Evolutionary conservation across 2,888 invertebrate species (phyloP).

Genomic region (Teleiodes luculella): DNA sequence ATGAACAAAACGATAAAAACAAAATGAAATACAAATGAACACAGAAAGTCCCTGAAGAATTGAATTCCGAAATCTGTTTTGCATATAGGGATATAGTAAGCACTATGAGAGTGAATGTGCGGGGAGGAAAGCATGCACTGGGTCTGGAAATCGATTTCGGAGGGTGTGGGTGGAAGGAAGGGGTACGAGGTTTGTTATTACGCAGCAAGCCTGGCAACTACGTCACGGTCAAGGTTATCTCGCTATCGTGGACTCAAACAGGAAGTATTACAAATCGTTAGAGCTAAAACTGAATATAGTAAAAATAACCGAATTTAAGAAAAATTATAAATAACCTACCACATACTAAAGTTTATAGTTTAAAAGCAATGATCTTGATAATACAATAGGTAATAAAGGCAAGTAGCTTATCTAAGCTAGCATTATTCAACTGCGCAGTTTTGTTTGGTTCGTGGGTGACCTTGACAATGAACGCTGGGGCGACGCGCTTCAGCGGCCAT

Average conservation of each 20-base stretch:
- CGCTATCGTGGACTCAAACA: conserved; percentile 22
- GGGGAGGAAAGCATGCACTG: conserved; percentile 9
- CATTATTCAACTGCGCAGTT: conserved; percentile 48
- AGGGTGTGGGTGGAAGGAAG: conserved; percentile 34
- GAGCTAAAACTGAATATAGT: too few relatives aligned
- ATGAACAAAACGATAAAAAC: neutral
- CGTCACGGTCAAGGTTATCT: conserved; percentile 67
- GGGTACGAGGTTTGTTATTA: conserved; percentile 38
- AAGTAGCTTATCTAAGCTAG: conserved; percentile 10
- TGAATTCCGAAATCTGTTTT: neutral
- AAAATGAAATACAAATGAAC: neutral
- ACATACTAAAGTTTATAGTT: too few relatives aligned
- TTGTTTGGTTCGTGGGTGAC: conserved; percentile 62
- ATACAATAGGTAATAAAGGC: conserved; percentile 1
- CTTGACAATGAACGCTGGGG: conserved; percentile 74
- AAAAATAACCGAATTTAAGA: too few relatives aligned
- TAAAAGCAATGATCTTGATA: too few relatives aligned
- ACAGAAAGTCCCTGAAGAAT: neutral
- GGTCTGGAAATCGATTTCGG: conserved; percentile 49
- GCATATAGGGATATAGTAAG: too few relatives aligned
- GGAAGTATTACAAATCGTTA: too few relatives aligned
- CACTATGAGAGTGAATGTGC: neutral
- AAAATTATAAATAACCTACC: too few relatives aligned
- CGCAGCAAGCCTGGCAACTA: conserved; percentile 39
- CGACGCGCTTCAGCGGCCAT: conserved; percentile 69